Evolutionary conservation across 2,888 invertebrate species (phyloP).

Genomic region (Hydrotaea diabolus): DNA sequence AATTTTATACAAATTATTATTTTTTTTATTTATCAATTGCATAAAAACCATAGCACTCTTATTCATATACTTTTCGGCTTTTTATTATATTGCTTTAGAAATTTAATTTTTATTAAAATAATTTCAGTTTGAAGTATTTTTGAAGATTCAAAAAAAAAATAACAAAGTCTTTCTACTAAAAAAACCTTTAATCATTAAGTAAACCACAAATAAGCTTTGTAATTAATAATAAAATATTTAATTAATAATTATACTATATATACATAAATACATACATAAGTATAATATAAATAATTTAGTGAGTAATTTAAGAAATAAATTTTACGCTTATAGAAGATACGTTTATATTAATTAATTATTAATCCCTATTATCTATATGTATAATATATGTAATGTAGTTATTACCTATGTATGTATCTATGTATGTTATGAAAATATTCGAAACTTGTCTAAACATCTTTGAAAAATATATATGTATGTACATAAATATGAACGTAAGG

Average conservation of each 20-base stretch:
- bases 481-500: not conserved
- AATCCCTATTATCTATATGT: slow-evolving; percentile 21
- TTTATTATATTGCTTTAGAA: slow-evolving; percentile 22
- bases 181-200: not conserved
- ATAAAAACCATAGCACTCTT: no score
- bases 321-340: slow-evolving; percentile 66
- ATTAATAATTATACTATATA: not conserved
- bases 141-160: not conserved
- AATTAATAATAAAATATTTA: slow-evolving; percentile 33
- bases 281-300: slow-evolving; percentile 30
- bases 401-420: slow-evolving; percentile 34
- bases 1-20: no score
- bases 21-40: no score
- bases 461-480: no score
- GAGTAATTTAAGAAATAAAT: slow-evolving; percentile 59
- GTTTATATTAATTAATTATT: slow-evolving; percentile 31
- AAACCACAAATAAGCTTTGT: slow-evolving; percentile 43
- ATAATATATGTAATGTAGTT: slow-evolving; percentile 16
- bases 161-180: not conserved
- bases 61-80: no score
- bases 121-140: no score
- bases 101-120: not conserved
- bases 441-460: not conserved
- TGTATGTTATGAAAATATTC: slow-evolving; percentile 21
- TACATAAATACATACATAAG: slow-evolving; percentile 25